phyloP scores from a whole-genome alignment of 2,797 vertebrate species.

The Lophotriccus pileatus region DNA sequence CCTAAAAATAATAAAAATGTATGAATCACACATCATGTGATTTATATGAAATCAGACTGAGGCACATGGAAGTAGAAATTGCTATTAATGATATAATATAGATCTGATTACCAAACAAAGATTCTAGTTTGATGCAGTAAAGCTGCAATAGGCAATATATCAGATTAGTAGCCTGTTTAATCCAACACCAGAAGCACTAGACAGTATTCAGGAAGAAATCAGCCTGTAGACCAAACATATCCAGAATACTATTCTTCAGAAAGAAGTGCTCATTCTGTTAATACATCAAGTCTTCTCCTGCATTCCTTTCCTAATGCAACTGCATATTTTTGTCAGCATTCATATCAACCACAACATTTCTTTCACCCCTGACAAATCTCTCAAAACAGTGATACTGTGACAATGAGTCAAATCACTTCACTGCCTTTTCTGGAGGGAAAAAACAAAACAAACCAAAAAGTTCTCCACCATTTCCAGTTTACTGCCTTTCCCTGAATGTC shows the following conservation, averaged over 20 bases:
- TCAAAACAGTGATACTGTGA: neutral
- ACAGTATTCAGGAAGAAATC: neutral
- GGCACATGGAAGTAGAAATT: neutral
- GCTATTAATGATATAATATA: neutral
- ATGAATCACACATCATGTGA: neutral
- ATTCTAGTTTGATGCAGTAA: neutral
- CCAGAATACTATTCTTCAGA: neutral
- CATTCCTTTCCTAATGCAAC: neutral
- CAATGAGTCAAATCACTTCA: neutral
- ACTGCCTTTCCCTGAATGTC: neutral
- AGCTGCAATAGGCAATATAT: neutral
- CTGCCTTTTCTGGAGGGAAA: accelerated
- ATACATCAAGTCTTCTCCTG: neutral
- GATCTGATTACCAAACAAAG: neutral
- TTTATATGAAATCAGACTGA: neutral
- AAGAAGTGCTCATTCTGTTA: neutral
- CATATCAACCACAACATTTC: neutral
- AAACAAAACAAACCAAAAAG: neutral
- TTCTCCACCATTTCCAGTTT: neutral
- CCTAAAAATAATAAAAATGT: neutral
- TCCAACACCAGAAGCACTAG: neutral
- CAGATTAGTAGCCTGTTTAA: neutral
- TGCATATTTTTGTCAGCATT: neutral
- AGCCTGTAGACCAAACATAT: neutral
- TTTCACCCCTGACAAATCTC: neutral